A percentile compares a stretch with the other conserved stretches of the same genome.
These are phyloP conservation scores for Drosophila malerkotliana DNA, from an alignment of 1,140 invertebrate genomes.

Conservation along the genomic window DNA sequence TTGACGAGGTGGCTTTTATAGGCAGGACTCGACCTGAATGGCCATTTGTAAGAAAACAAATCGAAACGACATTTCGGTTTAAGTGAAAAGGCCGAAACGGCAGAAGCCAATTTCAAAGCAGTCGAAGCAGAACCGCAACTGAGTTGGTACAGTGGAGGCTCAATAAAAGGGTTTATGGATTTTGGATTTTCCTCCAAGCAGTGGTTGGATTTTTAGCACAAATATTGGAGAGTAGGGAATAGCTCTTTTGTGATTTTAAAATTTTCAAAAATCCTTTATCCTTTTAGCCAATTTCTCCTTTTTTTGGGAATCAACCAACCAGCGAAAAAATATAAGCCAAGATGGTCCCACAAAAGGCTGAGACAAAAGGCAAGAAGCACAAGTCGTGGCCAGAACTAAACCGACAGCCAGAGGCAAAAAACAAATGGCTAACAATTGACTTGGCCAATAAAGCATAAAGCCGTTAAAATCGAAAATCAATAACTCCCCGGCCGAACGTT, in stretches of 20 bases:
- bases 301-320: background rate
- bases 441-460: constrained; percentile 78
- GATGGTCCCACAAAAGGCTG: background rate
- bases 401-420: constrained; percentile 39
- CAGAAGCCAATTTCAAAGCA: constrained; percentile 41
- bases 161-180: background rate
- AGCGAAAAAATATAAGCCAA: background rate
- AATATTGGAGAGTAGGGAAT: too few relatives aligned
- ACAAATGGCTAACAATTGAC: constrained; percentile 71
- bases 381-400: constrained; percentile 4
- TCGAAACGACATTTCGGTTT: constrained; percentile 70
- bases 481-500: constrained; percentile 52
- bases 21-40: constrained; percentile 24
- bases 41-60: constrained; percentile 60
- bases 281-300: background rate
- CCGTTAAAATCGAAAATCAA: constrained; percentile 79
- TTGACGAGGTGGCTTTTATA: constrained; percentile 31
- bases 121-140: constrained; percentile 25
- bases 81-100: constrained; percentile 59
- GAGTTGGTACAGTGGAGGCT: background rate
- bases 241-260: too few relatives aligned
- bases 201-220: background rate
- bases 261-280: background rate
- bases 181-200: background rate
- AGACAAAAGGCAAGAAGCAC: constrained; percentile 29